These are phyloP conservation scores for Globodera rostochiensis DNA, from an alignment of 1,140 invertebrate genomes.

Conservation along the genomic window DNA sequence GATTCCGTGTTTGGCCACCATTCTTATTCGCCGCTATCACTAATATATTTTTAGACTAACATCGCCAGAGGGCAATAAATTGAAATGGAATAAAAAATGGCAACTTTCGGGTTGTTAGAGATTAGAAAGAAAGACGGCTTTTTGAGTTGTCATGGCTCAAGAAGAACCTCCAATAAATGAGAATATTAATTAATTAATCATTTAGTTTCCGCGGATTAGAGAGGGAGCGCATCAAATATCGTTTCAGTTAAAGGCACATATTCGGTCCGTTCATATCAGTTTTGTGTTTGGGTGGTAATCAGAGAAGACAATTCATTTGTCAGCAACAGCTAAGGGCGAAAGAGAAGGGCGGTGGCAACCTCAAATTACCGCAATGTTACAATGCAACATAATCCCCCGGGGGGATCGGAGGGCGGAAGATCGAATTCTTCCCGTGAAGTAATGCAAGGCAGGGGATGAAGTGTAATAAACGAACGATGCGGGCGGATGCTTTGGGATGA, in stretches of 20 bases:
- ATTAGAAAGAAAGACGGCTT: not conserved
- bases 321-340: not conserved
- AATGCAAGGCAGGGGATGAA: not conserved
- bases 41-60: not conserved
- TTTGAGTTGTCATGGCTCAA: not conserved
- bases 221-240: not conserved
- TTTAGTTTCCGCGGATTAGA: not conserved
- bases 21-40: not conserved
- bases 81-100: not conserved
- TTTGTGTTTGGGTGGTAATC: slow-evolving; percentile 5
- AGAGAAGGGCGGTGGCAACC: not conserved
- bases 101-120: not conserved
- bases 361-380: slow-evolving; percentile 8
- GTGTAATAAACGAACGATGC: not conserved
- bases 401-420: not conserved
- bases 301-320: not conserved
- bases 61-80: not conserved
- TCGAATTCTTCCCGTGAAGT: not conserved
- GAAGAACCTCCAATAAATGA: not conserved
- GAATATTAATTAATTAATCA: not conserved
- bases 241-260: not conserved
- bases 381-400: slow-evolving; percentile 4
- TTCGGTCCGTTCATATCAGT: not conserved
- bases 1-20: slow-evolving; percentile 1
- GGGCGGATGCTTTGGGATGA: not conserved